Evolutionary conservation across 2,888 invertebrate genomes (phyloP).

Genomic region (Protophormia terraenovae): DNA sequence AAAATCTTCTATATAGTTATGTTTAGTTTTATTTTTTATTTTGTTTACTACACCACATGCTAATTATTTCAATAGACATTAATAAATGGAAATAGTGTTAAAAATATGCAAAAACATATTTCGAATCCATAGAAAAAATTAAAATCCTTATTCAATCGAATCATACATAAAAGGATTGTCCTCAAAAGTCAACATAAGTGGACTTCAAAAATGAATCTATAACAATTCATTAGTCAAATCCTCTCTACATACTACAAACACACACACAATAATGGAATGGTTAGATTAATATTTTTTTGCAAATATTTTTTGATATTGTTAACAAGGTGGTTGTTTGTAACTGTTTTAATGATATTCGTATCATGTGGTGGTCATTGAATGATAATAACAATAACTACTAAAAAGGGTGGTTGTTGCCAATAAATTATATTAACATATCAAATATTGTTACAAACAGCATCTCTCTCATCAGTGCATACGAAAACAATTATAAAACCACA

Average conservation of each 20-base stretch:
- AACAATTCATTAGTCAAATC: constrained; percentile 65
- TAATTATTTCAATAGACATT: too few relatives aligned
- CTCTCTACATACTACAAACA: constrained; percentile 24
- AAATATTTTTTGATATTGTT: not conserved
- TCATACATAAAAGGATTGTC: constrained; percentile 63
- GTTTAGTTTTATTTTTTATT: too few relatives aligned
- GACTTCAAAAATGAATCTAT: constrained; percentile 63
- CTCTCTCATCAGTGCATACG: constrained; percentile 54
- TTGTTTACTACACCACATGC: too few relatives aligned
- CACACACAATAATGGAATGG: not conserved
- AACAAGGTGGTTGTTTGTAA: constrained; percentile 42
- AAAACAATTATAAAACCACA: constrained; percentile 59
- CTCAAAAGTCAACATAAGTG: constrained; percentile 66
- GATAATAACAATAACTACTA: constrained; percentile 42
- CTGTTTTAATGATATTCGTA: constrained; percentile 56
- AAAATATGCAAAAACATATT: not conserved
- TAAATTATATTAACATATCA: constrained; percentile 67
- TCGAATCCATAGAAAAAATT: constrained; percentile 4
- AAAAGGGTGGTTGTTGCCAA: constrained; percentile 57
- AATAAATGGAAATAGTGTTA: constrained; percentile 33
- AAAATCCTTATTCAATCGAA: constrained; percentile 48
- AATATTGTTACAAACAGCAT: constrained; percentile 63
- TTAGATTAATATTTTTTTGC: constrained; percentile 2
- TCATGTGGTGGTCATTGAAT: constrained; percentile 67
- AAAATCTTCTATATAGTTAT: too few relatives aligned